A percentile compares a stretch with the other conserved stretches of the same genome.
phyloP scores from a whole-genome alignment of 2,888 invertebrate genomes.

The Podabrus alpinus region DNA sequence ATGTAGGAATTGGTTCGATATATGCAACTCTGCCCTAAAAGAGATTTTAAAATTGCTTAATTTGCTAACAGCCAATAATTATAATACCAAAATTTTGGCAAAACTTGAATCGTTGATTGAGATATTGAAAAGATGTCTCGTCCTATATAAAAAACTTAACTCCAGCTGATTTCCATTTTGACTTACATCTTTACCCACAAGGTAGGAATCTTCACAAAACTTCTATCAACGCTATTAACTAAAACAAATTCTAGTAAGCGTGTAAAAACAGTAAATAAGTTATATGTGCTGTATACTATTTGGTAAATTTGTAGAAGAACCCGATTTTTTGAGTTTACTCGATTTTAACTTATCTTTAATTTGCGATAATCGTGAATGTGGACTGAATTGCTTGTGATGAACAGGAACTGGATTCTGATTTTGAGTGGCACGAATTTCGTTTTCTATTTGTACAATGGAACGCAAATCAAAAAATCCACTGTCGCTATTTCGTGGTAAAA shows the following conservation, averaged over 20 bases:
- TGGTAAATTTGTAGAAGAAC: constrained; percentile 23
- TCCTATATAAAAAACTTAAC: no score
- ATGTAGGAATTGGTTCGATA: background rate
- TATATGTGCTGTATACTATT: constrained; percentile 29
- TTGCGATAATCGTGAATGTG: constrained; percentile 10
- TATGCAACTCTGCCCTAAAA: background rate
- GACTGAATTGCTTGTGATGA: constrained; percentile 18
- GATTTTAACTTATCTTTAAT: constrained; percentile 25
- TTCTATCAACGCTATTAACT: no score
- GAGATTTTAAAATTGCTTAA: background rate
- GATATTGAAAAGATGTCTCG: no score
- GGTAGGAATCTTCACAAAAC: no score
- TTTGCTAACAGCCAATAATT: background rate
- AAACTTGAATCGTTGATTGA: background rate
- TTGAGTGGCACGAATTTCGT: constrained; percentile 31
- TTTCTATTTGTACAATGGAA: constrained; percentile 54
- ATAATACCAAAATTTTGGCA: background rate
- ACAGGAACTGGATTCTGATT: constrained; percentile 16
- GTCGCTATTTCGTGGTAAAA: constrained; percentile 39
- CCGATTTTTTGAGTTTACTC: constrained; percentile 20
- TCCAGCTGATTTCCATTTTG: no score
- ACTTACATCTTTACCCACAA: no score
- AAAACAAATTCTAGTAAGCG: background rate
- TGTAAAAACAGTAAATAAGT: background rate
- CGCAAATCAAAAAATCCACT: constrained; percentile 49